Evolutionary conservation across 2,797 vertebrate species (phyloP).

Genomic region (Hydrophis major): DNA sequence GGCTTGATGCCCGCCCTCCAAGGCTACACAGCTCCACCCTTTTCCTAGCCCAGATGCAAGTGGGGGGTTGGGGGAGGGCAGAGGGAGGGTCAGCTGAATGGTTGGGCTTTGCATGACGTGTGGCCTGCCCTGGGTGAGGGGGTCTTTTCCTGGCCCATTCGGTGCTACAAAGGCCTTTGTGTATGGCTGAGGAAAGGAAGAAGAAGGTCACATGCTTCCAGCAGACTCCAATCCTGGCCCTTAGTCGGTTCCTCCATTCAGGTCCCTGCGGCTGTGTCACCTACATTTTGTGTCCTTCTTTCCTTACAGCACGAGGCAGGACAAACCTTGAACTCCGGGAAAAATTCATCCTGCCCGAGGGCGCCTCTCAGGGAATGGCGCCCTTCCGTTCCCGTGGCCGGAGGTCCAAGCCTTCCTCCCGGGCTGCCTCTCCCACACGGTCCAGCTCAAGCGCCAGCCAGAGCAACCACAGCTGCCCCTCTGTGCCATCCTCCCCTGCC

Average conservation of each 20-base stretch:
- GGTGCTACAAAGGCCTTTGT: not conserved
- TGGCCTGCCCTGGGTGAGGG: not conserved
- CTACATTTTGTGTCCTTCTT: not conserved
- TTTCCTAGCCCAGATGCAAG: not conserved
- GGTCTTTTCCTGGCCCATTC: not conserved
- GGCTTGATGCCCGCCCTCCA: not conserved
- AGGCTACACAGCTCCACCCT: not conserved
- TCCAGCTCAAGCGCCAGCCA: slow-evolving; percentile 96
- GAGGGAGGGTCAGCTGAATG: too few relatives aligned
- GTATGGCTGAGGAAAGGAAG: not conserved
- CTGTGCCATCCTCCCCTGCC: slow-evolving; percentile 89
- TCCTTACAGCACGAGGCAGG: slow-evolving; percentile 85
- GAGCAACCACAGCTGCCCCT: slow-evolving; percentile 91
- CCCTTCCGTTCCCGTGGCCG: slow-evolving; percentile 92
- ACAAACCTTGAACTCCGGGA: slow-evolving; percentile 96
- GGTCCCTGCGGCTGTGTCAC: not conserved
- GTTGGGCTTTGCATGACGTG: not conserved
- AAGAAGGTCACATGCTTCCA: not conserved
- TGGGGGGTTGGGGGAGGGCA: not conserved
- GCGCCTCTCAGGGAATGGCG: slow-evolving; percentile 89
- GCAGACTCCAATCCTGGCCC: not conserved
- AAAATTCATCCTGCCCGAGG: slow-evolving; percentile 97
- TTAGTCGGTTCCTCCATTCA: rapidly evolving
- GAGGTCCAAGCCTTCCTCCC: slow-evolving; percentile 92
- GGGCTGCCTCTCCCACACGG: slow-evolving; percentile 91